A percentile compares a stretch with the other conserved stretches of the same genome.
phyloP scores from a whole-genome alignment of 1,140 invertebrate species.

The Charaxes varanes region DNA sequence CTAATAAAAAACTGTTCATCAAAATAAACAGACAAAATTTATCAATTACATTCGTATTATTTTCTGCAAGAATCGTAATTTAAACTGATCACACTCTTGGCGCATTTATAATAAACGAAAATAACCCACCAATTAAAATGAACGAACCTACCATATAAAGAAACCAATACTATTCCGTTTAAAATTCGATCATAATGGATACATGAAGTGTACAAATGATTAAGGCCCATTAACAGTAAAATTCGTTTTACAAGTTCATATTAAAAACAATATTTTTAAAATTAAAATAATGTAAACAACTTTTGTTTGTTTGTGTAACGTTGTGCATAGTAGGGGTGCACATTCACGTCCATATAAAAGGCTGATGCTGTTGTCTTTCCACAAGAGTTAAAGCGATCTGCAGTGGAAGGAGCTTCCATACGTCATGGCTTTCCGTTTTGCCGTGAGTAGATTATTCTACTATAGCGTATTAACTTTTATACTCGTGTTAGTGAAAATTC shows the following conservation, averaged over 20 bases:
- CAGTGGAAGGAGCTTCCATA: conserved; percentile 28
- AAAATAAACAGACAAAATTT: too few relatives aligned
- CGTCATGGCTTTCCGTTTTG: conserved; percentile 51
- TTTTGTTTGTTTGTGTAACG: conserved; percentile 16
- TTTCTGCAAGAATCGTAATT: too few relatives aligned
- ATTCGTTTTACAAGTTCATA: neutral
- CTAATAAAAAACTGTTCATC: too few relatives aligned
- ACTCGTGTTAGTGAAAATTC: too few relatives aligned
- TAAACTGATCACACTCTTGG: too few relatives aligned
- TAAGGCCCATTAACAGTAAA: neutral
- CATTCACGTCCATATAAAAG: conserved; percentile 65
- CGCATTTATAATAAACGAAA: too few relatives aligned
- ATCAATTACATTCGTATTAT: too few relatives aligned
- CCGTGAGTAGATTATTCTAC: conserved; percentile 40
- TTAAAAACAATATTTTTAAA: conserved; percentile 1
- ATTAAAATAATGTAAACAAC: conserved; percentile 13
- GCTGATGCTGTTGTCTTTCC: conserved; percentile 10
- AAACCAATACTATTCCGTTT: too few relatives aligned
- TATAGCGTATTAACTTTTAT: too few relatives aligned
- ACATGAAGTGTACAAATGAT: neutral
- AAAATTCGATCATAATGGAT: too few relatives aligned
- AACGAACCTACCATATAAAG: too few relatives aligned
- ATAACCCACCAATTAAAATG: too few relatives aligned
- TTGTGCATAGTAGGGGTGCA: conserved; percentile 38
- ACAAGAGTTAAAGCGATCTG: conserved; percentile 20